phyloP scores from a whole-genome alignment of 2,113 vertebrate species.

The Euleptes europaea region DNA sequence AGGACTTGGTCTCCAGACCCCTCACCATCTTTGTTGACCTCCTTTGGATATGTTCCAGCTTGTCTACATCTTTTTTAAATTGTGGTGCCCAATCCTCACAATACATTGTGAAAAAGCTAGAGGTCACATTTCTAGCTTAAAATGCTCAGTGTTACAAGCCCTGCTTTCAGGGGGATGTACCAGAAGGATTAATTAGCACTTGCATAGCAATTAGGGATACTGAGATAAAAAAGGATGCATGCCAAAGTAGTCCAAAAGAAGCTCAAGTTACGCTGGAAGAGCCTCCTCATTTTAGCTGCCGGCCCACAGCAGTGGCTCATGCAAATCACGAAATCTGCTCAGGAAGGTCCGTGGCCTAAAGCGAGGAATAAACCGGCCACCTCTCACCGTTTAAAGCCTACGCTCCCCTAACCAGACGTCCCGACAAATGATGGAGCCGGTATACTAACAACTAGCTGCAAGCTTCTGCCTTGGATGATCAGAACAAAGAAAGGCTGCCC shows the following conservation, averaged over 20 bases:
- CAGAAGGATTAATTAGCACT: constrained; percentile 49
- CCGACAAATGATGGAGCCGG: too few species aligned
- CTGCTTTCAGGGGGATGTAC: constrained; percentile 14
- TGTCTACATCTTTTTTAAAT: too few species aligned
- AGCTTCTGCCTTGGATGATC: neutral
- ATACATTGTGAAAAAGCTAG: constrained; percentile 11
- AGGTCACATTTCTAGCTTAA: constrained; percentile 31
- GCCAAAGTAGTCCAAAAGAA: constrained; percentile 22
- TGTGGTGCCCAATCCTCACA: neutral
- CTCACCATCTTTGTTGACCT: too few species aligned
- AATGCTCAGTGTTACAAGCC: constrained; percentile 26
- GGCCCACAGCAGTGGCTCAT: constrained; percentile 15
- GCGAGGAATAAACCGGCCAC: neutral
- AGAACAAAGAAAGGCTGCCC: too few species aligned
- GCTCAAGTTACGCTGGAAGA: constrained; percentile 11
- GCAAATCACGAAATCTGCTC: neutral
- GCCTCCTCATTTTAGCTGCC: constrained; percentile 20
- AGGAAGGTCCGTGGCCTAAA: neutral
- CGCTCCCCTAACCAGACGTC: neutral
- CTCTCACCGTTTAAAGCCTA: neutral
- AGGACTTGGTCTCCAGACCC: too few species aligned
- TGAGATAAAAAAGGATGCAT: constrained; percentile 48
- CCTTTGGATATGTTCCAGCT: too few species aligned
- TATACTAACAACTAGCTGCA: neutral
- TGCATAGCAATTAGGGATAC: constrained; percentile 38